These are phyloP conservation scores for Cordilura impudica DNA, from an alignment of 2,888 invertebrate genomes.

Conservation along the genomic window DNA sequence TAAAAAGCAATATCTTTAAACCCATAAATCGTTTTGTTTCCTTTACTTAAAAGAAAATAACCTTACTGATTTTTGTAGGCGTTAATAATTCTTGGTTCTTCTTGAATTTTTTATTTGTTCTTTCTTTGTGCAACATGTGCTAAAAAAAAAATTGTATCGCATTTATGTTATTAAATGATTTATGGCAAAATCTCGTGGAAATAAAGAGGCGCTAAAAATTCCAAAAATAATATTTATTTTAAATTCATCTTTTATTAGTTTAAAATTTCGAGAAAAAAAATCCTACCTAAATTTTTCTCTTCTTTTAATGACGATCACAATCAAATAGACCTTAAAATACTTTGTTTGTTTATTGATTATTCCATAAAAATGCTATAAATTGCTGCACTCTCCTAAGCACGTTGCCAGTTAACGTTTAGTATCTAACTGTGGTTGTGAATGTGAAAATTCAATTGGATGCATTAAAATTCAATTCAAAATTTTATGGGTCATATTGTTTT, in stretches of 20 bases:
- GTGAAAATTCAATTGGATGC: neutral
- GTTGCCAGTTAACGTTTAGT: neutral
- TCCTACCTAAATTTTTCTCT: neutral
- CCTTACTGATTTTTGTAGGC: slow-evolving; percentile 27
- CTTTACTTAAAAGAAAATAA: neutral
- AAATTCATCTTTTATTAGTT: no score
- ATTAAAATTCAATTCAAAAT: neutral
- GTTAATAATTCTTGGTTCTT: slow-evolving; percentile 27
- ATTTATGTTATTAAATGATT: slow-evolving; percentile 34
- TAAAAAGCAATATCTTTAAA: slow-evolving; percentile 21
- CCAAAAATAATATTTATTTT: neutral
- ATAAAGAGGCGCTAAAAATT: slow-evolving; percentile 41
- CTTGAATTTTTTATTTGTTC: slow-evolving; percentile 26
- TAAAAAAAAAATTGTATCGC: slow-evolving; percentile 24
- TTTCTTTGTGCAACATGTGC: slow-evolving; percentile 37
- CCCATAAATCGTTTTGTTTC: slow-evolving; percentile 33
- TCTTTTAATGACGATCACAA: neutral
- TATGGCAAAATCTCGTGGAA: slow-evolving; percentile 20
- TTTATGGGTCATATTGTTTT: neutral
- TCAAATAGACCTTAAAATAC: neutral
- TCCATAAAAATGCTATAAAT: neutral
- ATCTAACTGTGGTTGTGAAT: neutral
- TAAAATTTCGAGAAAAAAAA: neutral
- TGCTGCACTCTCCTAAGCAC: neutral
- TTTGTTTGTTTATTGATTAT: neutral